phyloP scores from a whole-genome alignment of 2,888 invertebrate species.

The Dysmachus trigonus region DNA sequence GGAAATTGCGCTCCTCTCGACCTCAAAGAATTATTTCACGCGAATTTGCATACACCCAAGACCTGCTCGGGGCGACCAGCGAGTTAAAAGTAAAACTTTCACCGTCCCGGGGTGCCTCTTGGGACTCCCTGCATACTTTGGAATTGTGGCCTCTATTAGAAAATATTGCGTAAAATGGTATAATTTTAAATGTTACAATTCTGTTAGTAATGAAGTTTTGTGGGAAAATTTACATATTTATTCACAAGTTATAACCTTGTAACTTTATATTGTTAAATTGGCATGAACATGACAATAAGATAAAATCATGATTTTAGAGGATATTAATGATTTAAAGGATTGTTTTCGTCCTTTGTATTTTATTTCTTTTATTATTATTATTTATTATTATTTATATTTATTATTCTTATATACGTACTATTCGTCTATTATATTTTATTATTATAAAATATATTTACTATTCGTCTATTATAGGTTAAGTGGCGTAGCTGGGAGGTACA shows the following conservation, averaged over 20 bases:
- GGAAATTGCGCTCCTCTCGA: conserved; percentile 1
- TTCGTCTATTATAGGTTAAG: too few relatives aligned
- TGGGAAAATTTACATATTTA: background rate
- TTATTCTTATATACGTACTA: too few relatives aligned
- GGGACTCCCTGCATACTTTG: background rate
- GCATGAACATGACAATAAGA: background rate
- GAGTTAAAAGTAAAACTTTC: conserved; percentile 2
- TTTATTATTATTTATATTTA: too few relatives aligned
- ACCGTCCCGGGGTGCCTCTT: background rate
- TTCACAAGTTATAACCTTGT: background rate
- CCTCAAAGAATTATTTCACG: conserved; percentile 7
- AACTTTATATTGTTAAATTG: background rate
- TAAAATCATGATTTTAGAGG: background rate
- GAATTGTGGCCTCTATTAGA: background rate
- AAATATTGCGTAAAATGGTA: background rate
- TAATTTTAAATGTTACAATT: background rate
- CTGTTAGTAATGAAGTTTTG: background rate
- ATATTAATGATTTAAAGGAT: too few relatives aligned
- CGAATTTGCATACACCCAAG: conserved; percentile 8
- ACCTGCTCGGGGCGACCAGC: background rate
- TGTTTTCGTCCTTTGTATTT: too few relatives aligned
- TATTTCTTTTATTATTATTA: too few relatives aligned
- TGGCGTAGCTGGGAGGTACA: too few relatives aligned
- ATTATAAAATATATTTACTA: too few relatives aligned
- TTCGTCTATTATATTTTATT: too few relatives aligned